Evolutionary conservation across 2,888 invertebrate genomes (phyloP).

Genomic region (Netelia virgata): DNA sequence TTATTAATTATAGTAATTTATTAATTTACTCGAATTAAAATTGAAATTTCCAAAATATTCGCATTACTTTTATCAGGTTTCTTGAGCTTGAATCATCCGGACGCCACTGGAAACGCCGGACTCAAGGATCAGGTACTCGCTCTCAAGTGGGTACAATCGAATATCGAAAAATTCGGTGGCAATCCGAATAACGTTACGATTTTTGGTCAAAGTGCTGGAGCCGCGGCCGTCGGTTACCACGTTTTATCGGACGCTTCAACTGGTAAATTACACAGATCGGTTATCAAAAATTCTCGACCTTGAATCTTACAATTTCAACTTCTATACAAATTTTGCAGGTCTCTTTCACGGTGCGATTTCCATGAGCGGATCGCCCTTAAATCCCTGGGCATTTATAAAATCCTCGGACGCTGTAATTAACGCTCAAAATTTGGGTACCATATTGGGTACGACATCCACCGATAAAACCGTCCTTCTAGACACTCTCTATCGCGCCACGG

Average conservation of each 20-base stretch:
- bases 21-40: background rate
- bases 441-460: slow-evolving; percentile 73
- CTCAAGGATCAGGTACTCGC: slow-evolving; percentile 86
- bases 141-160: slow-evolving; percentile 86
- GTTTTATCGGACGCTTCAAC: slow-evolving; percentile 69
- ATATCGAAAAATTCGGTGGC: slow-evolving; percentile 86
- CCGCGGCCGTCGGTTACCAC: slow-evolving; percentile 75
- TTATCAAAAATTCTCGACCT: slow-evolving; percentile 3
- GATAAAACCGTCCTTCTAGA: slow-evolving; percentile 81
- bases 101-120: slow-evolving; percentile 76
- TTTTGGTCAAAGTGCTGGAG: slow-evolving; percentile 87
- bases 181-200: slow-evolving; percentile 86
- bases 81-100: slow-evolving; percentile 77
- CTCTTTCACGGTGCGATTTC: slow-evolving; percentile 86
- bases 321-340: slow-evolving; percentile 76
- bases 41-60: slow-evolving; percentile 17
- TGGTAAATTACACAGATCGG: slow-evolving; percentile 60
- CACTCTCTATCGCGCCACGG: slow-evolving; percentile 82
- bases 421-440: background rate
- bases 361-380: slow-evolving; percentile 86
- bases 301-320: background rate
- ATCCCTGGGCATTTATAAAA: slow-evolving; percentile 84
- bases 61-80: slow-evolving; percentile 80
- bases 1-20: background rate
- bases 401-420: slow-evolving; percentile 10